Evolutionary conservation across 2,113 vertebrate species (phyloP).

Genomic region (Benitochromis conjunctus): DNA sequence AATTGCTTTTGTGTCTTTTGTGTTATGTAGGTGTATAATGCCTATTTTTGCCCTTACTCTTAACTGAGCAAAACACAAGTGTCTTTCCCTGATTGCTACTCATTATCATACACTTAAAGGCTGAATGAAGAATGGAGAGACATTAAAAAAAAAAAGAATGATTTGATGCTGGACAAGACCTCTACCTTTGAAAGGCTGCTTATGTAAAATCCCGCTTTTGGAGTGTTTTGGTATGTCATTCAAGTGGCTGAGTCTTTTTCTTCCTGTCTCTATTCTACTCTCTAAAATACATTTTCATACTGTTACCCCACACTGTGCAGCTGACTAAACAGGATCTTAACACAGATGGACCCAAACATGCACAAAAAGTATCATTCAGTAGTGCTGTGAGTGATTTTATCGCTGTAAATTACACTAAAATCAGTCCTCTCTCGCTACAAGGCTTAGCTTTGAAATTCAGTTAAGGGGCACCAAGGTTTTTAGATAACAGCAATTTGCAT

Average conservation of each 20-base stretch:
- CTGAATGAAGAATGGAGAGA: slow-evolving; percentile 21
- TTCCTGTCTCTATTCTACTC: neutral
- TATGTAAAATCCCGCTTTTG: slow-evolving; percentile 25
- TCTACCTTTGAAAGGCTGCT: slow-evolving; percentile 36
- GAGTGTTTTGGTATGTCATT: slow-evolving; percentile 42
- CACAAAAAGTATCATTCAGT: neutral
- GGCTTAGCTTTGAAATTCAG: slow-evolving; percentile 7
- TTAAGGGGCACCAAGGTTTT: neutral
- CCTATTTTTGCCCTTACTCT: neutral
- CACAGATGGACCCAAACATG: slow-evolving; percentile 7
- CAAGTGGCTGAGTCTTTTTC: slow-evolving; percentile 14
- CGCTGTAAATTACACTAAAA: neutral
- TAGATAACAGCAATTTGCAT: neutral
- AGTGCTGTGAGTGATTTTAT: neutral
- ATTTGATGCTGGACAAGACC: slow-evolving; percentile 11
- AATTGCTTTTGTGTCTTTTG: neutral
- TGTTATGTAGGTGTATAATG: slow-evolving; percentile 1
- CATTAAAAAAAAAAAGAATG: neutral
- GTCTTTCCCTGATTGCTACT: slow-evolving; percentile 49
- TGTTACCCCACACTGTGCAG: neutral
- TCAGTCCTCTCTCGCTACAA: neutral
- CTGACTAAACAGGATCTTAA: neutral
- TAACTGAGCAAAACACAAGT: slow-evolving; percentile 26
- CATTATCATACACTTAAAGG: slow-evolving; percentile 53
- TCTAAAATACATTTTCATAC: slow-evolving; percentile 13